Base-by-base conservation (phyloP, 2,797 vertebrate species). In the Yasuhikotakia modesta region DNA sequence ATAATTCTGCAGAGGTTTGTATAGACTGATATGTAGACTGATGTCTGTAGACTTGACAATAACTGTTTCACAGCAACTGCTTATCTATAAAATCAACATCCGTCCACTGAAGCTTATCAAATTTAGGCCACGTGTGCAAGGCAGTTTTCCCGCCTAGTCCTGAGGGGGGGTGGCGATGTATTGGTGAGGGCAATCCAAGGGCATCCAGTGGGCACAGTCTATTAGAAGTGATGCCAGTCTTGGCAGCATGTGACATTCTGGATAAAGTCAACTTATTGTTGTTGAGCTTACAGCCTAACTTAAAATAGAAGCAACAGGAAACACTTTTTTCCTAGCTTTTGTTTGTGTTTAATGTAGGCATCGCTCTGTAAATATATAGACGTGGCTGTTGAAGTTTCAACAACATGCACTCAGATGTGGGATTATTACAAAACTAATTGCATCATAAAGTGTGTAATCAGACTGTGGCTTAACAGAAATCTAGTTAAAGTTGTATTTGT, bases 261-360 rank as follows among this genome's bases (percentile, higher is more conserved):
- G 80, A 87, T 81, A 78, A 70, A 76, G 69, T 27, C 68, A 68
- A 79, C 53, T 30, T 80, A 80, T 76, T 69, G 82, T 85, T 83
- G 84, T 76, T 66, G 81, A 82, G 22, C 60, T 76, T 83, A 53
- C 46, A 85, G 45, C 4, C 19, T 35, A 30, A 39, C 86, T 89
- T 63, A 78, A 85, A 85, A 87, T 86, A 90, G 86, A 86, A 81
- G 22, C 22, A 19, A 1, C 27, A 87, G 81, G 86, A 88, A 89
- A 86, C 50, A 0, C 32, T 57, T 17, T n/a, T 58, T 67, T 60
- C 21, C 79, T 21, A 53, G 68, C 64, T 80, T 57, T 6, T 19
- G 12, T 61, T 10, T 45, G 53, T 50, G 53, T 45, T 65, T 79
- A 74, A 78, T 19, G 61, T 82, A 55, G 22, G 70, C 66, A 63